phyloP scores from a whole-genome alignment of 1,140 invertebrate species.

The Ooceraea biroi region DNA sequence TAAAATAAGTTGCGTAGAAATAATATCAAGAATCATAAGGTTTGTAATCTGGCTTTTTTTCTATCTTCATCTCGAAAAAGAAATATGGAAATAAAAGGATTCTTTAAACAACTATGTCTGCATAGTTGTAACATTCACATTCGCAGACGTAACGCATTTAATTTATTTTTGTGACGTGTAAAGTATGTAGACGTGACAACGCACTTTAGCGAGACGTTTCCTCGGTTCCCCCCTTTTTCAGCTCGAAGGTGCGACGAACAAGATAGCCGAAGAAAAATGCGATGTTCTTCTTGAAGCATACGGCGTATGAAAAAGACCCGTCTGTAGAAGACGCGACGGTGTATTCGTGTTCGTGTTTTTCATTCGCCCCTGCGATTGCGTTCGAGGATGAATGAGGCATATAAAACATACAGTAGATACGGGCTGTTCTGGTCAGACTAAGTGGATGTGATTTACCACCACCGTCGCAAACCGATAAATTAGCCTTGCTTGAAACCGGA shows the following conservation, averaged over 20 bases:
- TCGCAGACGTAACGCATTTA: not conserved
- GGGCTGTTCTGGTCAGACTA: conserved; percentile 57
- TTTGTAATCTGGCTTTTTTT: not conserved
- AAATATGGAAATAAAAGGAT: not conserved
- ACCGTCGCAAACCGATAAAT: conserved; percentile 44
- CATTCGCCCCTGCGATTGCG: conserved; percentile 55
- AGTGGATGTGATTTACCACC: conserved; percentile 50
- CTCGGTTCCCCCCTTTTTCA: conserved; percentile 39
- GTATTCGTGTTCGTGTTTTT: conserved; percentile 57
- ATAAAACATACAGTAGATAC: conserved; percentile 60
- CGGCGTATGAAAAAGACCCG: conserved; percentile 56
- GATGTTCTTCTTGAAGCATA: conserved; percentile 55
- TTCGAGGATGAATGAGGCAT: conserved; percentile 58
- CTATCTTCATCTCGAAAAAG: not conserved
- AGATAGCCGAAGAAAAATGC: conserved; percentile 57
- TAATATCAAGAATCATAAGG: not conserved
- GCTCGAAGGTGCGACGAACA: conserved; percentile 47
- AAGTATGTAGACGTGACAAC: conserved; percentile 54
- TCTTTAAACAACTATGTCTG: conserved; percentile 6
- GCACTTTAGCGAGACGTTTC: conserved; percentile 44
- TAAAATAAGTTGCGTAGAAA: not conserved
- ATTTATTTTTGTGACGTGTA: conserved; percentile 11
- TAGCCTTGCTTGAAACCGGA: conserved; percentile 41
- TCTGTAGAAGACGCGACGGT: conserved; percentile 54
- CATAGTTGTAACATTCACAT: not conserved